phyloP scores from a whole-genome alignment of 2,888 invertebrate species.

The Baronia brevicornis region DNA sequence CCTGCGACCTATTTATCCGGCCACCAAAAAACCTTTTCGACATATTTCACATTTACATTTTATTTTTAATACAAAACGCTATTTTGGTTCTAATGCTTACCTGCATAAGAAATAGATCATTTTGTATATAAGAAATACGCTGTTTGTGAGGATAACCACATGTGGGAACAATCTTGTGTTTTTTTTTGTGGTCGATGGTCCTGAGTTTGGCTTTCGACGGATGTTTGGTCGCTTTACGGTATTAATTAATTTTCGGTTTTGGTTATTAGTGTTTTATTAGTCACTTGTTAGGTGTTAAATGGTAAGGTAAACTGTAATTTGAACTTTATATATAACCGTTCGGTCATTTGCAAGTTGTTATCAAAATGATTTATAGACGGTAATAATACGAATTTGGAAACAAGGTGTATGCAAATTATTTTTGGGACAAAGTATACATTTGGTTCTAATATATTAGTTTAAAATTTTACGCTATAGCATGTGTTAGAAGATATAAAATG shows the following conservation, averaged over 20 bases:
- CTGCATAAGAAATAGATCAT: conserved; percentile 13
- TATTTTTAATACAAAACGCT: not conserved
- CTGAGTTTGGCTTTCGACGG: conserved; percentile 51
- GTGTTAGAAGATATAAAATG: no score
- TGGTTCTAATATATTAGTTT: no score
- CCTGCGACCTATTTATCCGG: conserved; percentile 47
- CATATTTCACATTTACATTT: conserved; percentile 19
- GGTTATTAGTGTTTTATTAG: conserved; percentile 42
- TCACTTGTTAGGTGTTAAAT: conserved; percentile 25
- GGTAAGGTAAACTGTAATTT: conserved; percentile 12
- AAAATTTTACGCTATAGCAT: no score
- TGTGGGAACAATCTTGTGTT: conserved; percentile 59
- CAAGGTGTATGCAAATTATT: no score
- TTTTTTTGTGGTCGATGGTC: conserved; percentile 50
- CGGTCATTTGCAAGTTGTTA: no score
- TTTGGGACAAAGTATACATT: no score
- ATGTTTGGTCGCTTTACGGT: conserved; percentile 60
- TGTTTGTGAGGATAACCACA: conserved; percentile 34
- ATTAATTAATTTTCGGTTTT: conserved; percentile 60
- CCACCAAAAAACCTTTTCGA: conserved; percentile 39
- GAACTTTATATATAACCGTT: conserved; percentile 4
- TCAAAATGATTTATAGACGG: no score
- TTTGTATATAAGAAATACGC: conserved; percentile 8
- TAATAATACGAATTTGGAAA: no score
- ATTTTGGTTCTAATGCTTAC: conserved; percentile 16